Conservation (phyloP, 2,797 vertebrate species). For the Tauraco hartlaubi region DNA sequence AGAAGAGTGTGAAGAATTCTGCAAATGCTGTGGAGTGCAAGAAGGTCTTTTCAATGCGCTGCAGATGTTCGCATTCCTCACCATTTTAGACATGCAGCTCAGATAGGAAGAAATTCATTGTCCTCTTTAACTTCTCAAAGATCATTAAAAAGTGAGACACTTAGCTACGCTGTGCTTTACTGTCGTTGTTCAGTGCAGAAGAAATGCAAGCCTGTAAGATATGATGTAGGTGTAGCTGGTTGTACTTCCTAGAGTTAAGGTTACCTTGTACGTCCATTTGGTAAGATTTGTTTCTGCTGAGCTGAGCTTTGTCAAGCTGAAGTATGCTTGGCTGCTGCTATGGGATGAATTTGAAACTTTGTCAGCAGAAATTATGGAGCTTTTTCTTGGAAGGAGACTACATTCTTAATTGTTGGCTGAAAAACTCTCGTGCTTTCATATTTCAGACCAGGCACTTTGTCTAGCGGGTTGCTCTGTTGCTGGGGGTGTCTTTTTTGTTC, state of each 20-base stretch:
- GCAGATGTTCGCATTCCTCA: neutral
- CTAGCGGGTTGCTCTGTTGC: neutral
- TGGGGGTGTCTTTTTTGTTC: neutral
- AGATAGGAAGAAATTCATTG: neutral
- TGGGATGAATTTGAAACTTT: neutral
- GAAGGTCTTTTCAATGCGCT: neutral
- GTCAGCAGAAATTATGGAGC: conserved; percentile 18
- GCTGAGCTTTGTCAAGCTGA: neutral
- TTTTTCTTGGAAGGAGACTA: neutral
- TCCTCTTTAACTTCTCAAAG: neutral
- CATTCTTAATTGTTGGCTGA: neutral
- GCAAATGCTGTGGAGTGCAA: neutral
- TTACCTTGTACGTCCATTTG: neutral
- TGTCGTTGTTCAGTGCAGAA: neutral
- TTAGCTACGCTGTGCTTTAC: neutral
- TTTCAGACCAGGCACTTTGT: neutral
- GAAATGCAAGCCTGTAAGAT: neutral
- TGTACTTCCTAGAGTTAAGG: neutral
- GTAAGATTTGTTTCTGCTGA: neutral
- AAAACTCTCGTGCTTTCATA: neutral
- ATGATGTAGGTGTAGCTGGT: accelerated
- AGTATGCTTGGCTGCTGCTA: neutral
- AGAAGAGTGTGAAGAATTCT: neutral
- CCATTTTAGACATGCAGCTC: neutral
- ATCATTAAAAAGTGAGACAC: neutral